Conservation (phyloP, 2,113 vertebrate genomes). For the Lycaon pictus region DNA sequence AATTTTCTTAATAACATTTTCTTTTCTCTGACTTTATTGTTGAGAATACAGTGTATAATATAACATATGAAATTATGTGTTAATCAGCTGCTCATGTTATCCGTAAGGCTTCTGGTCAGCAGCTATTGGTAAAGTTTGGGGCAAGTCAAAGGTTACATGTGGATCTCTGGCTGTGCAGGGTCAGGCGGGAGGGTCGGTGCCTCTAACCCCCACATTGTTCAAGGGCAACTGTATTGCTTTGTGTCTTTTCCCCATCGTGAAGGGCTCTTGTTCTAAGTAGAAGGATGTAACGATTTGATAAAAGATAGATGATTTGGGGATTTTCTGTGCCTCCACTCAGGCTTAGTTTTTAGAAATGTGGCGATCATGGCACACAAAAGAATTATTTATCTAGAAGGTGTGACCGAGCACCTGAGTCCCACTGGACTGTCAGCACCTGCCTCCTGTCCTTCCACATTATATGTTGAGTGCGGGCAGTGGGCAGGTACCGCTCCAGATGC, state of each 20-base stretch:
- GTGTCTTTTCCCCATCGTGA: not conserved
- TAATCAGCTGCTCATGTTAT: not conserved
- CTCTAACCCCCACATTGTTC: not conserved
- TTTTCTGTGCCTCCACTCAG: not conserved
- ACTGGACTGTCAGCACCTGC: too few relatives aligned
- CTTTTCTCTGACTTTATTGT: not conserved
- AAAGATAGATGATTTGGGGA: not conserved
- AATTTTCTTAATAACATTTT: not conserved
- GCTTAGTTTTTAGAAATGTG: not conserved
- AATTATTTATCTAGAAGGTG: not conserved
- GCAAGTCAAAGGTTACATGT: not conserved
- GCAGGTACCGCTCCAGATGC: too few relatives aligned
- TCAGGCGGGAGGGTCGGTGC: not conserved
- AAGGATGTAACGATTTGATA: not conserved
- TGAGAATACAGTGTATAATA: not conserved
- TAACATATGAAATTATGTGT: not conserved
- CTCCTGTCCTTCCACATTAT: not conserved
- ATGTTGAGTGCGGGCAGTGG: not conserved
- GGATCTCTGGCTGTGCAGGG: not conserved
- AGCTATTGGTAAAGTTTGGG: not conserved
- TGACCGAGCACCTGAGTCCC: accelerated
- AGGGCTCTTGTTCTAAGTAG: not conserved
- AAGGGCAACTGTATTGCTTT: not conserved
- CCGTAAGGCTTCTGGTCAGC: not conserved
- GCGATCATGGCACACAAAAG: not conserved